A percentile compares a stretch with the other conserved stretches of the same genome.
Evolutionary conservation across 2,113 vertebrate genomes (phyloP).

Genomic region (Cebidichthys violaceus): DNA sequence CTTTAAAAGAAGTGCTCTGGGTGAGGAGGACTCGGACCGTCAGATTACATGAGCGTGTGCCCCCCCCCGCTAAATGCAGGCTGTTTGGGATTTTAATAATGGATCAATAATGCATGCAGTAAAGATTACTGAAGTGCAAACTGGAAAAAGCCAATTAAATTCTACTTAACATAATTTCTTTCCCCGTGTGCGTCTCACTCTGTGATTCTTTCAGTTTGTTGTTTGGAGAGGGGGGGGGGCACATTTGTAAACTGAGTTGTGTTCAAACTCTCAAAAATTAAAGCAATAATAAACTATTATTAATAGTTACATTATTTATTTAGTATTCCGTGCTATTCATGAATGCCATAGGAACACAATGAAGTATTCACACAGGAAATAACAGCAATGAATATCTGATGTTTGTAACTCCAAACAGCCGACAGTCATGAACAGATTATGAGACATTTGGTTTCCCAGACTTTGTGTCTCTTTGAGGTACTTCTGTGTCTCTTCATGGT

Average conservation of each 20-base stretch:
- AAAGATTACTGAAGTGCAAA: conserved; percentile 54
- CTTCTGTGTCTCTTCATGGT: not conserved
- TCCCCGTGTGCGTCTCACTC: not conserved
- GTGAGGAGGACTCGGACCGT: conserved; percentile 40
- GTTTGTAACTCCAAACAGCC: not conserved
- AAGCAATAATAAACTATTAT: not conserved
- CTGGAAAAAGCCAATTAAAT: conserved; percentile 63
- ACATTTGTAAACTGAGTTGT: not conserved
- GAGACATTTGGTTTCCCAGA: not conserved
- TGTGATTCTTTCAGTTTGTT: conserved; percentile 4
- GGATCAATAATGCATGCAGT: conserved; percentile 74
- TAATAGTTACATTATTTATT: not conserved
- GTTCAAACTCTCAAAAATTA: not conserved
- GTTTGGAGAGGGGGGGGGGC: not conserved
- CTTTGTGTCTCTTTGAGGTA: not conserved
- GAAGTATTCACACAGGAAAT: not conserved
- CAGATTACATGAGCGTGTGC: conserved; percentile 34
- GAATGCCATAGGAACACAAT: not conserved
- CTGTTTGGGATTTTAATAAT: conserved; percentile 63
- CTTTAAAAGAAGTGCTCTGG: conserved; percentile 43
- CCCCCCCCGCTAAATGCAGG: conserved; percentile 45
- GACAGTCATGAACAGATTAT: not conserved
- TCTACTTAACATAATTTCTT: conserved; percentile 43
- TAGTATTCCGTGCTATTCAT: not conserved
- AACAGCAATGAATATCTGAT: not conserved